Evolutionary conservation across 1,140 invertebrate genomes (phyloP).

Genomic region (Calliopsis andreniformis): DNA sequence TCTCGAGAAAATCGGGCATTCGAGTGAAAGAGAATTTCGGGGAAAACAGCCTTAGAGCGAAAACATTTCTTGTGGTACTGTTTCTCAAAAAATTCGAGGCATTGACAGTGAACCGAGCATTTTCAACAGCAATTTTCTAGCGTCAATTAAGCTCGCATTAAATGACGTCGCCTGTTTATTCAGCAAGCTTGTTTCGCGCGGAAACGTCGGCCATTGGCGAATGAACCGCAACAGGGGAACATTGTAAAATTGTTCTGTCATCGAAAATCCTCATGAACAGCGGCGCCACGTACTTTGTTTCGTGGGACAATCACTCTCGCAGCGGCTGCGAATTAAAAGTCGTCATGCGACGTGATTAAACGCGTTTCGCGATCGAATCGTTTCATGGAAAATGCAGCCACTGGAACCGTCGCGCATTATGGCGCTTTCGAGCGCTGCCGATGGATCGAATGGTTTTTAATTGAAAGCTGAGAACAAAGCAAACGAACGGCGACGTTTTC

Average conservation of each 20-base stretch:
- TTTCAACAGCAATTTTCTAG: not conserved
- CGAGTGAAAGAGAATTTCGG: no score
- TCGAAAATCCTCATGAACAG: not conserved
- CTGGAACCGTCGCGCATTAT: not conserved
- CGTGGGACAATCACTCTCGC: not conserved
- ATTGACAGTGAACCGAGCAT: no score
- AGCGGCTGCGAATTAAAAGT: no score
- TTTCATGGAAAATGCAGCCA: not conserved
- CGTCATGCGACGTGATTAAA: not conserved
- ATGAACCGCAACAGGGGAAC: not conserved
- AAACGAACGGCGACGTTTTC: conserved; percentile 11
- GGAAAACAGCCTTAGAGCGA: no score
- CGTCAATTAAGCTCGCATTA: not conserved
- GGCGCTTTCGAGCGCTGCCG: not conserved
- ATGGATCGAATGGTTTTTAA: conserved; percentile 24
- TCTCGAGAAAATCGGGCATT: no score
- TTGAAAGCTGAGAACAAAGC: conserved; percentile 6
- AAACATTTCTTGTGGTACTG: no score
- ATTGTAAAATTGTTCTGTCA: not conserved
- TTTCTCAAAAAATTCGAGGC: not conserved
- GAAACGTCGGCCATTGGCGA: not conserved
- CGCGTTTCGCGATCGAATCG: not conserved
- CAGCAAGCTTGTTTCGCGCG: not conserved
- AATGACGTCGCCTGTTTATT: conserved; percentile 7
- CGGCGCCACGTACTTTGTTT: not conserved